Evolutionary conservation across 2,113 vertebrate species (phyloP).

Genomic region (Burhinus oedicnemus): DNA sequence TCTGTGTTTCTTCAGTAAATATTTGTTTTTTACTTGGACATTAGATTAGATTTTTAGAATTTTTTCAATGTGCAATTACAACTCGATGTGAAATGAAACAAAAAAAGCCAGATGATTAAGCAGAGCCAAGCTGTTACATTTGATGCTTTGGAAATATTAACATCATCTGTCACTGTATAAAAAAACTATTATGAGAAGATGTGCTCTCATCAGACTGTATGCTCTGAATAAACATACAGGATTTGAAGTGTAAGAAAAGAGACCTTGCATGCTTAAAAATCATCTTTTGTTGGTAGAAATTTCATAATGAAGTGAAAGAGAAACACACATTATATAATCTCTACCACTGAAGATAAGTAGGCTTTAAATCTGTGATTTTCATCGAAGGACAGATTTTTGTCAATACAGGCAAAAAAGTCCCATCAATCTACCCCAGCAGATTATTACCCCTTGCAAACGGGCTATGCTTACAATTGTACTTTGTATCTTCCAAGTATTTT

Average conservation of each 20-base stretch:
- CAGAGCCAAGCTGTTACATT: slow-evolving; percentile 23
- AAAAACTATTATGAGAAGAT: neutral
- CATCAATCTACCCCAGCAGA: neutral
- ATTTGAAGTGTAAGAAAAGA: neutral
- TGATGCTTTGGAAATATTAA: slow-evolving; percentile 9
- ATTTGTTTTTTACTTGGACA: neutral
- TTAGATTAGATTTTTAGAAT: neutral
- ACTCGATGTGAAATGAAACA: neutral
- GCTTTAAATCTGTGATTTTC: neutral
- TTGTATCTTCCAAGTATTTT: neutral
- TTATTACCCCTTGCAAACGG: neutral
- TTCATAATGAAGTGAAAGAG: neutral
- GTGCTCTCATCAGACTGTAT: neutral
- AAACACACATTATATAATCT: neutral
- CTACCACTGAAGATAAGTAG: neutral
- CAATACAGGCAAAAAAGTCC: neutral
- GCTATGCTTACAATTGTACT: neutral
- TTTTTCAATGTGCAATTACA: neutral
- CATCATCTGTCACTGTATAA: slow-evolving; percentile 38
- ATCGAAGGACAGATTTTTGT: neutral
- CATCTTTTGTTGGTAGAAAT: neutral
- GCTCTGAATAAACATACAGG: neutral
- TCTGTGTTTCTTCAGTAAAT: neutral
- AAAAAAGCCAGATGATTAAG: neutral
- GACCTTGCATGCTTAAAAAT: neutral